Conservation (phyloP, 2,113 vertebrate species). For the Pangasianodon hypophthalmus region DNA sequence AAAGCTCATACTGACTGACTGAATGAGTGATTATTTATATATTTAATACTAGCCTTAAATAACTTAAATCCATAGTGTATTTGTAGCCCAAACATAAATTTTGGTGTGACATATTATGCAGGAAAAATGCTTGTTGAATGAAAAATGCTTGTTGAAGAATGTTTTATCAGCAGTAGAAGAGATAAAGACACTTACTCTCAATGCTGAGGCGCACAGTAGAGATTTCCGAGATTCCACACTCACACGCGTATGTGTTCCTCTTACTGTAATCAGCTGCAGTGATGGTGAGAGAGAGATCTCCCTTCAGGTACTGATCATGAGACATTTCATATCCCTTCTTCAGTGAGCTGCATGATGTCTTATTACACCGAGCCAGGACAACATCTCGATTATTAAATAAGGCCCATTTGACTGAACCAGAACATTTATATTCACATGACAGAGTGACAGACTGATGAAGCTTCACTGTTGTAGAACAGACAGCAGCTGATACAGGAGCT, state of each 20-base stretch:
- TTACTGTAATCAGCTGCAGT: neutral
- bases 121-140: too few relatives aligned
- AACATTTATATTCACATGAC: neutral
- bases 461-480: neutral
- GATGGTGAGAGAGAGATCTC: constrained; percentile 15
- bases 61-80: too few relatives aligned
- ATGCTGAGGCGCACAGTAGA: neutral
- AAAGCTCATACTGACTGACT: too few relatives aligned
- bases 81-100: too few relatives aligned
- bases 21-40: too few relatives aligned
- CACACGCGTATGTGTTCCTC: neutral
- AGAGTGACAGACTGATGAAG: constrained; percentile 13
- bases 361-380: neutral
- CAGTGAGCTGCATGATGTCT: constrained; percentile 5
- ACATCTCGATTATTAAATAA: neutral
- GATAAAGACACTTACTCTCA: neutral
- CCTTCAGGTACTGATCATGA: constrained; percentile 11
- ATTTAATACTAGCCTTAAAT: too few relatives aligned
- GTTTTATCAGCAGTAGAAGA: neutral
- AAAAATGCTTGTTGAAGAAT: neutral
- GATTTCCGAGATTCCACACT: neutral
- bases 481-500: neutral
- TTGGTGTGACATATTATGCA: too few relatives aligned
- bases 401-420: neutral
- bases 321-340: neutral